Conservation (phyloP, 2,113 vertebrate species). For the Cyphotilapia sp. region DNA sequence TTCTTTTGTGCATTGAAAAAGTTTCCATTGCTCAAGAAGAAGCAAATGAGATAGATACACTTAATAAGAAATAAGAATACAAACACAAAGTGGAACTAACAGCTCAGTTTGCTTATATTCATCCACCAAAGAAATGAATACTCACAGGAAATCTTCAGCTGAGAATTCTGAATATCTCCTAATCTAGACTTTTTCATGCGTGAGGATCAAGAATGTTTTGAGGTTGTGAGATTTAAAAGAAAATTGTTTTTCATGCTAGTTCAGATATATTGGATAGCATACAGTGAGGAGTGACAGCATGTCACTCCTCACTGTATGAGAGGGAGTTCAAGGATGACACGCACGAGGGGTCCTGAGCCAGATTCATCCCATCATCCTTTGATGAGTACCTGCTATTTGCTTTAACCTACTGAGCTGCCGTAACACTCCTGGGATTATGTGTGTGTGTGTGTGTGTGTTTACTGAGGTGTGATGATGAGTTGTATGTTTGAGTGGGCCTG, state of each 20-base stretch:
- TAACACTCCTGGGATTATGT: background rate
- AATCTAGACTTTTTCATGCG: background rate
- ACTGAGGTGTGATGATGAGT: slow-evolving; percentile 12
- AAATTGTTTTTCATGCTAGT: background rate
- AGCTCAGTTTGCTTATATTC: background rate
- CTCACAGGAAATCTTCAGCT: background rate
- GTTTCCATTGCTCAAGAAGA: background rate
- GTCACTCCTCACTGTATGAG: background rate
- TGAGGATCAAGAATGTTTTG: background rate
- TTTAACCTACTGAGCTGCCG: background rate
- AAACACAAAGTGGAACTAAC: background rate
- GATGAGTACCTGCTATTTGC: slow-evolving; percentile 24
- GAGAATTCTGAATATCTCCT: background rate
- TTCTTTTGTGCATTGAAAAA: background rate
- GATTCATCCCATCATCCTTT: slow-evolving; percentile 23
- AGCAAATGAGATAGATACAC: no score
- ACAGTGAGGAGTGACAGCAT: background rate
- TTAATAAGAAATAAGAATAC: background rate
- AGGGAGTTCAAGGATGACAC: background rate
- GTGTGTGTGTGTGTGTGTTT: background rate
- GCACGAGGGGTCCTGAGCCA: background rate
- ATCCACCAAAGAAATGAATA: background rate
- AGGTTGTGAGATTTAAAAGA: background rate
- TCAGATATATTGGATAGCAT: background rate
- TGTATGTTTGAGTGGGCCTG: slow-evolving; percentile 13